These are phyloP conservation scores for Aurelia aurita DNA, from an alignment of 30 jellyfish, hydroid and myxozoan species.

Conservation along the genomic window DNA sequence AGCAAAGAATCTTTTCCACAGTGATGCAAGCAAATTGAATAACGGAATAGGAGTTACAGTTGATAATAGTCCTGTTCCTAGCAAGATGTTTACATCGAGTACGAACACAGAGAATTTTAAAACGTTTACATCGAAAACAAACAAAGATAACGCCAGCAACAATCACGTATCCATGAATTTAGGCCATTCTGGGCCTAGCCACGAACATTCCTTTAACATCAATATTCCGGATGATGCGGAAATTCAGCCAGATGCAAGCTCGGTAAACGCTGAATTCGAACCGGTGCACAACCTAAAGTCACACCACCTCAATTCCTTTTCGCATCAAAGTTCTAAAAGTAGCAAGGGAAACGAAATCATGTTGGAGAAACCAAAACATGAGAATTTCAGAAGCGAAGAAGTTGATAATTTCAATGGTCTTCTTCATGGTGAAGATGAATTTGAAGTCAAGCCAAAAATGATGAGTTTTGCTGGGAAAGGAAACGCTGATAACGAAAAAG, in stretches of 20 bases:
- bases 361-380: constrained; percentile 27
- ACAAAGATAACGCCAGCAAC: no score
- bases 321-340: background rate
- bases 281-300: background rate
- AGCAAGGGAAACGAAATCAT: background rate
- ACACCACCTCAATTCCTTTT: background rate
- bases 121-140: no score
- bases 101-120: no score
- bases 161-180: no score
- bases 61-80: no score
- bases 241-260: background rate
- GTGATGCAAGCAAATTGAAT: no score
- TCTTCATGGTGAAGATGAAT: background rate
- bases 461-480: background rate
- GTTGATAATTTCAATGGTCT: background rate
- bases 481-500: background rate
- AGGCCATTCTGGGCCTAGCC: no score
- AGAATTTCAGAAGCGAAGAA: background rate
- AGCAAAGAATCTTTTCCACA: no score
- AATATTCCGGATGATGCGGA: background rate
- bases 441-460: background rate
- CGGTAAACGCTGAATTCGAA: constrained; percentile 1
- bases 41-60: no score
- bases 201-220: no score
- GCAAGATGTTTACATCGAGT: no score